Conservation (phyloP, 2,888 invertebrate species). For the Drosophila meridiana region DNA sequence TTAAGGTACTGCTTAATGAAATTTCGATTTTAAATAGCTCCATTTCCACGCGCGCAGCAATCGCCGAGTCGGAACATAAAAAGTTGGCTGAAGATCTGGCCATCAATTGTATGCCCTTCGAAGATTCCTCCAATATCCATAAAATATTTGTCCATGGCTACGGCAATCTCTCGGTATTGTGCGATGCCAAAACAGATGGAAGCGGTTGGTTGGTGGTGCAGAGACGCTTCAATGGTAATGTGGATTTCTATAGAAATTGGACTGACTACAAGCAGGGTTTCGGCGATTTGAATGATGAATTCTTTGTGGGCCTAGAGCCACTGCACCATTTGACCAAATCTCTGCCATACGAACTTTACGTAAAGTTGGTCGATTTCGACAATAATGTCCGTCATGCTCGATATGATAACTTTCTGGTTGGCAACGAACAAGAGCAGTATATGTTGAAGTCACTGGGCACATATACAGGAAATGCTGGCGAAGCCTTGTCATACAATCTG, state of each 20-base stretch:
- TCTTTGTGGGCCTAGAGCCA: conserved; percentile 21
- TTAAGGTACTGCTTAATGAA: not conserved
- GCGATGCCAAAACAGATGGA: conserved; percentile 8
- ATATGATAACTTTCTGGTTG: conserved; percentile 16
- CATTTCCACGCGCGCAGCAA: not conserved
- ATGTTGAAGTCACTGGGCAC: conserved; percentile 8
- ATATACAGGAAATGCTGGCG: conserved; percentile 8
- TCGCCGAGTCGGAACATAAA: not conserved
- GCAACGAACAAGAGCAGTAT: conserved; percentile 5
- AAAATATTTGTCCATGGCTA: not conserved
- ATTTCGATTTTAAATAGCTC: not conserved
- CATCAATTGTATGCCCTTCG: conserved; percentile 3
- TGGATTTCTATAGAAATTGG: conserved; percentile 11
- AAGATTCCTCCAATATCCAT: not conserved
- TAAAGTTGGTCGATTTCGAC: not conserved
- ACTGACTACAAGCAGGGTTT: conserved; percentile 7
- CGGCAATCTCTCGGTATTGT: conserved; percentile 1
- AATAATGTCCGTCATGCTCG: not conserved
- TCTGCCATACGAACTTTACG: conserved; percentile 8
- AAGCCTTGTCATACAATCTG: conserved; percentile 10
- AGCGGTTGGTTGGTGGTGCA: conserved; percentile 25
- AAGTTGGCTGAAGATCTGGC: not conserved
- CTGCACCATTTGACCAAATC: conserved; percentile 17
- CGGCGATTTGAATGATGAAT: conserved; percentile 6
- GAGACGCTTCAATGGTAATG: conserved; percentile 12